A percentile compares a stretch with the other conserved stretches of the same genome.
Conservation (phyloP, 2,888 invertebrate species). For the Mythimna pallens region DNA sequence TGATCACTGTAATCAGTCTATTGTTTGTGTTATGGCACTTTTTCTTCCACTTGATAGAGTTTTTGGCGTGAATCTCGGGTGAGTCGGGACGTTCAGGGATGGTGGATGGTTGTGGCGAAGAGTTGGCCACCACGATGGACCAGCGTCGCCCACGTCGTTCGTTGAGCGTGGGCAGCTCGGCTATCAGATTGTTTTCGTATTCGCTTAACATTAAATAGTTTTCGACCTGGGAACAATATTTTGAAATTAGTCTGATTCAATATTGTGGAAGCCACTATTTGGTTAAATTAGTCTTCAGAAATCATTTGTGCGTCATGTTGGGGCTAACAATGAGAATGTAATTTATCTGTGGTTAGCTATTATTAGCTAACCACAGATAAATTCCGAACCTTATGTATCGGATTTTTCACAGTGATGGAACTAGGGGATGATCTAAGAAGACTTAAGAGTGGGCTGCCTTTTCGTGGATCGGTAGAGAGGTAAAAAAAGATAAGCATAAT, state of each 20-base stretch:
- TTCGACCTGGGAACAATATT: slow-evolving; percentile 91
- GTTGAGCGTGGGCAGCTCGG: slow-evolving; percentile 94
- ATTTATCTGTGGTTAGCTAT: too few relatives aligned
- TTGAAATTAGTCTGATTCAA: not conserved
- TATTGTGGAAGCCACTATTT: not conserved
- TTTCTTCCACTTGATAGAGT: slow-evolving; percentile 87
- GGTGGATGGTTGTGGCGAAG: slow-evolving; percentile 74
- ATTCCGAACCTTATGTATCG: too few relatives aligned
- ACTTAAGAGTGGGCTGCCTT: not conserved
- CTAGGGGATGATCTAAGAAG: not conserved
- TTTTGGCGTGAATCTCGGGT: slow-evolving; percentile 80
- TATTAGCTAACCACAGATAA: too few relatives aligned
- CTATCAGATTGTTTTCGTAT: slow-evolving; percentile 96
- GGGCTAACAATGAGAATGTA: not conserved
- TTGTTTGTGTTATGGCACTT: slow-evolving; percentile 90
- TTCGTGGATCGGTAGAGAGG: not conserved
- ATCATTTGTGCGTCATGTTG: not conserved
- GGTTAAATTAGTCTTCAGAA: not conserved
- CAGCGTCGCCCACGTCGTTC: slow-evolving; percentile 93
- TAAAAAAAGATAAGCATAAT: too few relatives aligned
- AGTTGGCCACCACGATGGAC: slow-evolving; percentile 92
- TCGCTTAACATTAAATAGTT: slow-evolving; percentile 96
- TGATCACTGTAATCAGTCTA: slow-evolving; percentile 94
- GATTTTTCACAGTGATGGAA: not conserved
- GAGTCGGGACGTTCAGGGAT: slow-evolving; percentile 79